Conservation (phyloP, 2,888 invertebrate genomes). For the Hyppa rectilinea region DNA sequence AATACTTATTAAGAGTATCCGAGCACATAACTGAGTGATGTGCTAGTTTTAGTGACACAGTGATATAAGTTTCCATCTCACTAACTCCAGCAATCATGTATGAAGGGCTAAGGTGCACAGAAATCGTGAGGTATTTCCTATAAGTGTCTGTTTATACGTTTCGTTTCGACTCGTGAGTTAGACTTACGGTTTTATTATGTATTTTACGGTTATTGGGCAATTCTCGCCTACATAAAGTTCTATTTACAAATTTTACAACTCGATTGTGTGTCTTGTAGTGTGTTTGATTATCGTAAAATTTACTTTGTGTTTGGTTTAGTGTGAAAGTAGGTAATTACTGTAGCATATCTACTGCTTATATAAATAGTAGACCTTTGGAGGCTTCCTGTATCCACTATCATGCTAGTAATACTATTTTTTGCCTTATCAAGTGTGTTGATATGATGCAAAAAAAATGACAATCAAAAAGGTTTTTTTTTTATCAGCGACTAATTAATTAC, state of each 20-base stretch:
- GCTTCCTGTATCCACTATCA: slow-evolving; percentile 33
- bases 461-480: background rate
- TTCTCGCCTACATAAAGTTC: slow-evolving; percentile 21
- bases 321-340: background rate
- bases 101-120: slow-evolving; percentile 72
- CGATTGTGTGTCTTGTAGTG: background rate
- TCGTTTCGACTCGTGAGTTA: background rate
- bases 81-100: slow-evolving; percentile 68
- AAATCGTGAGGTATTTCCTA: slow-evolving; percentile 70
- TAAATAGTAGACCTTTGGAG: background rate
- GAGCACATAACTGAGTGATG: no score
- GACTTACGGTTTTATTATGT: slow-evolving; percentile 47
- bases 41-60: slow-evolving; percentile 23
- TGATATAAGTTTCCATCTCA: slow-evolving; percentile 20
- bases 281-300: slow-evolving; percentile 19
- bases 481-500: background rate
- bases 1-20: no score
- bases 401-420: slow-evolving; percentile 9
- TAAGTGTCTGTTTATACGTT: slow-evolving; percentile 10
- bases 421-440: background rate
- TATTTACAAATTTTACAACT: slow-evolving; percentile 51
- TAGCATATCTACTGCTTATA: background rate
- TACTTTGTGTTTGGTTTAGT: slow-evolving; percentile 10
- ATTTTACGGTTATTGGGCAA: slow-evolving; percentile 48
- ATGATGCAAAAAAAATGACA: slow-evolving; percentile 29